Percentiles rank a stretch among this genome's conserved stretches.
Conservation (phyloP, 2,888 invertebrate genomes). For the Cosmia pyralina region DNA sequence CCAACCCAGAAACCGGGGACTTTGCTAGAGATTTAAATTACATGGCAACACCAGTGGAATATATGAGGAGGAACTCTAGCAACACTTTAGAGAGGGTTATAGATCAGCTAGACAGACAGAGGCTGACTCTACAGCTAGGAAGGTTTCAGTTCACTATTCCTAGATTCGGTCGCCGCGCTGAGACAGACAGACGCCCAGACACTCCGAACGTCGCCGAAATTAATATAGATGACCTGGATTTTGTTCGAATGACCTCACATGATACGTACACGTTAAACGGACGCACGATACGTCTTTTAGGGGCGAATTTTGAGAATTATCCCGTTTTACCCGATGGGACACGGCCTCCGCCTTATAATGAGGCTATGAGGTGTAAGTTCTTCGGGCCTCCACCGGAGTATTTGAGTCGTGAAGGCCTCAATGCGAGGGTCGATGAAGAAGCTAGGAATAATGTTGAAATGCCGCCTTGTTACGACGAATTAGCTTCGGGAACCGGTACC, state of each 20-base stretch:
- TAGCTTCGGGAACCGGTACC: constrained; percentile 56
- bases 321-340: constrained; percentile 71
- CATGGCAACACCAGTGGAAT: constrained; percentile 77
- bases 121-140: constrained; percentile 82
- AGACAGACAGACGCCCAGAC: constrained; percentile 75
- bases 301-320: constrained; percentile 83
- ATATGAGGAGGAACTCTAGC: constrained; percentile 72
- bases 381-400: constrained; percentile 88
- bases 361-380: constrained; percentile 82
- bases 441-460: constrained; percentile 81
- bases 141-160: constrained; percentile 83
- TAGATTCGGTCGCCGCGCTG: constrained; percentile 73
- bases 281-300: constrained; percentile 83
- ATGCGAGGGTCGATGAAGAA: constrained; percentile 75
- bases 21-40: constrained; percentile 77
- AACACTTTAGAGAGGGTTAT: constrained; percentile 76
- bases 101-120: constrained; percentile 72
- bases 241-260: constrained; percentile 76
- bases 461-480: constrained; percentile 85
- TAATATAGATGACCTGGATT: constrained; percentile 80
- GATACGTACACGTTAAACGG: constrained; percentile 87
- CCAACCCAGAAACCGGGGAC: constrained; percentile 71
- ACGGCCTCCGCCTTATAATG: constrained; percentile 84
- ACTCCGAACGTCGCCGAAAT: constrained; percentile 84
- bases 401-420: constrained; percentile 77